phyloP scores from a whole-genome alignment of 2,797 vertebrate genomes.

The Argentina silus region DNA sequence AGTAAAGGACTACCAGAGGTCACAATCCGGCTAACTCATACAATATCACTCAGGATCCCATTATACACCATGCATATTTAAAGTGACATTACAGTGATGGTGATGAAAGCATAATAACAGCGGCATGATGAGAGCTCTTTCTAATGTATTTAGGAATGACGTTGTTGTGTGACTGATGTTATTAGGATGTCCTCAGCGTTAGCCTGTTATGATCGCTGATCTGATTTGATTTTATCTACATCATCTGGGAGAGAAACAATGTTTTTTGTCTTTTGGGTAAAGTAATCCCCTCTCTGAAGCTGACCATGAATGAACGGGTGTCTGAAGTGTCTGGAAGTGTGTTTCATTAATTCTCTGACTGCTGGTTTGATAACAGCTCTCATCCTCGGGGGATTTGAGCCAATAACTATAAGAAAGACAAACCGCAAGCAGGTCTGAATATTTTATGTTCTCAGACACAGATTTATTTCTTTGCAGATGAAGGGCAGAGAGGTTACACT shows the following conservation, averaged over 20 bases:
- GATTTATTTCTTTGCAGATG: slow-evolving; percentile 44
- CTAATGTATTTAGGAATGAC: slow-evolving; percentile 20
- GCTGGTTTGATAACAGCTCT: slow-evolving; percentile 38
- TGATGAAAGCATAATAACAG: slow-evolving; percentile 25
- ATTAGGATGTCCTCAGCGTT: neutral
- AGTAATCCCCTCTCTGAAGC: slow-evolving; percentile 44
- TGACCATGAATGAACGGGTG: slow-evolving; percentile 24
- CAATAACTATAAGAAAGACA: slow-evolving; percentile 51
- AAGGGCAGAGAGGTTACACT: slow-evolving; percentile 51
- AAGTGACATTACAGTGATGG: slow-evolving; percentile 28
- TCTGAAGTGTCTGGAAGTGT: slow-evolving; percentile 35
- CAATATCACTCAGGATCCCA: slow-evolving; percentile 28
- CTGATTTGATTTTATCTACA: neutral
- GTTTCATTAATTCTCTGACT: slow-evolving; percentile 44
- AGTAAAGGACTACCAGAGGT: slow-evolving; percentile 64
- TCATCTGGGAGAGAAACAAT: neutral
- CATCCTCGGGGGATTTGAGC: slow-evolving; percentile 30
- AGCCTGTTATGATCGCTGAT: slow-evolving; percentile 8
- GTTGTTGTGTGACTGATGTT: slow-evolving; percentile 18
- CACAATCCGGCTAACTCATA: slow-evolving; percentile 29
- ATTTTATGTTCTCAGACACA: slow-evolving; percentile 53
- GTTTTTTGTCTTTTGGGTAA: neutral
- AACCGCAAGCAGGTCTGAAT: slow-evolving; percentile 50
- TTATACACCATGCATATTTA: slow-evolving; percentile 32
- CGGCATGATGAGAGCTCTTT: slow-evolving; percentile 5